Evolutionary conservation across 2,888 invertebrate genomes (phyloP), one percentile per base, ranked within the genome.

Genomic region (Phrixothrix hirtus): DNA sequence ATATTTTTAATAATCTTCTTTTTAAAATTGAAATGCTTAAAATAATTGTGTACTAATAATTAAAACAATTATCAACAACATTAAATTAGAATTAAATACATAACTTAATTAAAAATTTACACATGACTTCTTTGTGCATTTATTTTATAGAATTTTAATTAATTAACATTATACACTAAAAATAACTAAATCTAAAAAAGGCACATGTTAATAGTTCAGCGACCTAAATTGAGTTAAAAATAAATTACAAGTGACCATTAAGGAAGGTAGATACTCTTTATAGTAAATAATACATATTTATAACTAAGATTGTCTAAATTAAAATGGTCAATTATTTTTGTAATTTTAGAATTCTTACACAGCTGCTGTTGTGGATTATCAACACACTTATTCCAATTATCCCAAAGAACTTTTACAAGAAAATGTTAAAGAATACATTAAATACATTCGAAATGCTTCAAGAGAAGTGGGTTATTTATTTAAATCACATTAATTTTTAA

Each of bases 331-430:
- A n/a, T n/a, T n/a, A n/a, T n/a, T n/a, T n/a, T n/a, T n/a, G n/a
- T 21, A 21, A 6, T 48, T 53, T 38, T 31, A 53, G 53, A 43
- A 27, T 38, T 48, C 53, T 16, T 54, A 54, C 30, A 49, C 30
- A 5, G 54, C 54, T n/a, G 54, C 54, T 6, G 54, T 54, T 6
- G 54, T 54, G 10, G 49, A 54, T 17, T 49, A 54, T 49, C 26
- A 16, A 30, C 54, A 44, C 15, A 10, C 15, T 10, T 30, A 35
- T 17, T 35, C 29, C 6, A 15, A 39, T 4, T 39, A 32, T 17
- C 30, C 45, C 6, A 15, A 35, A 29, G 44, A 44, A 30, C 12
- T 49, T 6, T 17, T 49, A n/a, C 25, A 32, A 6, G 17, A 13
- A 26, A 54, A 54, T 41, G 39, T 49, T 1, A 12, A 49, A 13